Evolutionary conservation across 2,888 invertebrate species (phyloP), one percentile per base, ranked within the genome.

Genomic region (Drosophila sordidapex): DNA sequence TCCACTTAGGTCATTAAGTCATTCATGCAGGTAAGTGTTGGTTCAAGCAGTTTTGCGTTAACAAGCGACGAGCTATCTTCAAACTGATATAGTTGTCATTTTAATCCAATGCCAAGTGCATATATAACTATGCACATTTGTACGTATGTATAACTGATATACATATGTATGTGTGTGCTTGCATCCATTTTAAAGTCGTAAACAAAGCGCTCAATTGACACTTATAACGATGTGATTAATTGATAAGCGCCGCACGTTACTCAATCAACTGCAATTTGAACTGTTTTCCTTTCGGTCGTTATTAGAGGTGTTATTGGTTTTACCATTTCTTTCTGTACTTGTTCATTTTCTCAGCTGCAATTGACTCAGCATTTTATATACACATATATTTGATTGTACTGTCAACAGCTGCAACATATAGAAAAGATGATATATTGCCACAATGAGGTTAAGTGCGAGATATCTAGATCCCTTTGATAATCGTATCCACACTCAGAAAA

Each of bases 151-250:
- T 18, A 0, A 10, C 33, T 33, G 33, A 33, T n/a, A n/a, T 4
- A 5, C 2, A 43, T 11, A 57, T 59, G 8, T 35, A n/a, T 11
- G 40, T 31, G 1, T 46, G 36, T 36, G 46, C 35, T n/a, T 29
- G 29, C 27, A n/a, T 56, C 13, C 40, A 36, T 43, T 40, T 2
- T 62, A 33, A 66, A 81, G 78, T 83, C 74, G 87, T 77, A 66
- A 87, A 83, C 84, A 85, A 73, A 73, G 52, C 71, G 65, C 66
- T 76, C 46, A 43, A 40, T 36, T 78, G 66, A 62, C 57, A 73
- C 7, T 18, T 60, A 68, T 48, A 53, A 46, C 13, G 35, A 40
- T 54, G 59, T 72, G 78, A 77, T 83, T 67, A 70, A 29, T 49
- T 59, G 60, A 64, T 64, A 68, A 72, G 10, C 21, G 52, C n/a